Evolutionary conservation across 2,888 invertebrate genomes (phyloP), one percentile per base, ranked within the genome.

Genomic region (Himalopsyche tibetana): DNA sequence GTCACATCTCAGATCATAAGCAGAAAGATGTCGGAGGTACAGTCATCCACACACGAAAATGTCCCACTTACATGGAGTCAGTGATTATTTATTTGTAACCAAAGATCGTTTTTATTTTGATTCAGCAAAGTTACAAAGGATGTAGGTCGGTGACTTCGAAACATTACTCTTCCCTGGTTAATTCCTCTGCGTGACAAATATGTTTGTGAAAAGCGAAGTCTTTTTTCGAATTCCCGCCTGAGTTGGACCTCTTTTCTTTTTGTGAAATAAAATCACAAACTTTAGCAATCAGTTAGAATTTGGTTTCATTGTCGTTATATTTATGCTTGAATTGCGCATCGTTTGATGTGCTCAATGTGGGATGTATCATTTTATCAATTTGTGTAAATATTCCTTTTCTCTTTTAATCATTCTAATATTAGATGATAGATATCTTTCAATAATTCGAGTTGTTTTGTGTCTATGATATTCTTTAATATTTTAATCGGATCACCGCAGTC

Each of bases 71-170:
- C 9, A 19, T 19, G 19, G n/a, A n/a, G 11, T 28, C 28, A 19
- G 8, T 3, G n/a, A 19, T 63, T 28, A 12, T 63, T 63, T 63
- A 28, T 63, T 19, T 63, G 28, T 0, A 19, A 63, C 11, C 63
- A 63, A 63, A 63, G 19, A 63, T 63, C 63, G 19, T 28, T 28
- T 56, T 56, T 56, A 56, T 56, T 56, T 56, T 63, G 19, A 63
- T n/a, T 19, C 8, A 63, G 19, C 12, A 5, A 51, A n/a, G 19
- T 28, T 63, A 63, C 63, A 63, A 63, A 63, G 63, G 63, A 63
- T 19, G 19, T 19, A 8, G 63, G 63, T 63, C 63, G 63, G 63
- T 19, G 63, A 63, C 63, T 19, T 63, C 28, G 63, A 63, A 19
- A n/a, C 63, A 19, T 63, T 19, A 19, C 63, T 19, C 28, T 28